phyloP scores from a whole-genome alignment of 2,888 invertebrate species.

The Trissolcus japonicus region DNA sequence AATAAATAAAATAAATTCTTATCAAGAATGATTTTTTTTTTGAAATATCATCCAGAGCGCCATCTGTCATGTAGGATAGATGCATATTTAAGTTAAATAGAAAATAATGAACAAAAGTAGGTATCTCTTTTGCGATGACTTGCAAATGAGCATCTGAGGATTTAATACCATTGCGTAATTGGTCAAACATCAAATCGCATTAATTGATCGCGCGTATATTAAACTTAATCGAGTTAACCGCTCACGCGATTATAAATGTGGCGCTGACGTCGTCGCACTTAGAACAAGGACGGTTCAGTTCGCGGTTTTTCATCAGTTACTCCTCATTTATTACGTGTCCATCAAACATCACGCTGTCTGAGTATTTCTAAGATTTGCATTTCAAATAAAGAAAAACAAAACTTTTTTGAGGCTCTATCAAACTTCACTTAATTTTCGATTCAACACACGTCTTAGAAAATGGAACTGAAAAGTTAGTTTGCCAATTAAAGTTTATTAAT shows the following conservation, averaged over 20 bases:
- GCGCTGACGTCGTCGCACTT: conserved; percentile 44
- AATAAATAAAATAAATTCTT: too few species aligned
- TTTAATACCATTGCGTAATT: conserved; percentile 19
- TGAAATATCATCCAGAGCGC: too few species aligned
- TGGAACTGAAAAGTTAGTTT: too few species aligned
- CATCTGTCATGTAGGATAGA: too few species aligned
- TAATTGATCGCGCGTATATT: conserved; percentile 42
- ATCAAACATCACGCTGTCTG: too few species aligned
- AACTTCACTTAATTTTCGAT: too few species aligned
- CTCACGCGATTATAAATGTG: conserved; percentile 51
- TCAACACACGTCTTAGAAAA: too few species aligned
- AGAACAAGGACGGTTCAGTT: conserved; percentile 27
- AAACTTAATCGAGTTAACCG: conserved; percentile 46
- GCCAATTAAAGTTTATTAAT: too few species aligned
- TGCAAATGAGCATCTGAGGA: conserved; percentile 21
- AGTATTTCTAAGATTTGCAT: not conserved
- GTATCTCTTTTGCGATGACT: conserved; percentile 5
- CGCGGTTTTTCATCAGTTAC: not conserved
- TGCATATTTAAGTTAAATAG: too few species aligned
- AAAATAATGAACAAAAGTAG: not conserved
- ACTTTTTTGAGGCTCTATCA: not conserved
- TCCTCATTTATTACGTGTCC: too few species aligned
- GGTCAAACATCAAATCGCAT: conserved; percentile 36
- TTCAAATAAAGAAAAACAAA: not conserved
- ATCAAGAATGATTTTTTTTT: too few species aligned